phyloP scores from a whole-genome alignment of 2,797 vertebrate species.

The Emys orbicularis region DNA sequence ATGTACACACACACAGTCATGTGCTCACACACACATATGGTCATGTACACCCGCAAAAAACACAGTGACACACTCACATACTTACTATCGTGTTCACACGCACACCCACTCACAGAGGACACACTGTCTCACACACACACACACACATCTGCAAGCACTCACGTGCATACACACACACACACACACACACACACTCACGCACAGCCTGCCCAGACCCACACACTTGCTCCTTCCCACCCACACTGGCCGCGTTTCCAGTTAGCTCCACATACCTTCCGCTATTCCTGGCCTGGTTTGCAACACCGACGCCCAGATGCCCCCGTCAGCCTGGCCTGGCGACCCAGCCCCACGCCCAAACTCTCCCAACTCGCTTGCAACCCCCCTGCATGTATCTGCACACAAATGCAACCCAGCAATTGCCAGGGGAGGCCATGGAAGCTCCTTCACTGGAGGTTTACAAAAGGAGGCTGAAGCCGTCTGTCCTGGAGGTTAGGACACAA shows the following conservation, averaged over 20 bases:
- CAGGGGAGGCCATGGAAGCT: background rate
- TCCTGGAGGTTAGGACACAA: too few relatives aligned
- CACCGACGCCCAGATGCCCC: background rate
- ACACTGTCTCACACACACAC: background rate
- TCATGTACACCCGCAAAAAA: background rate
- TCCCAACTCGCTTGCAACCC: background rate
- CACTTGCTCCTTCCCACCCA: background rate
- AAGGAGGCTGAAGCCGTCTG: too few relatives aligned
- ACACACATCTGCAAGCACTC: background rate
- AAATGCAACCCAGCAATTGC: background rate
- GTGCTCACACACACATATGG: background rate
- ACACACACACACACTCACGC: background rate
- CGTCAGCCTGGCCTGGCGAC: background rate
- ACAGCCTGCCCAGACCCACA: background rate
- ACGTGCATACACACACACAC: background rate
- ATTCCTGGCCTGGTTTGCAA: background rate
- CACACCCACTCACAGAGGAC: background rate
- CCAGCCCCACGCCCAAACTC: background rate
- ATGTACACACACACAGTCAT: background rate
- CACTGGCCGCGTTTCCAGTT: background rate
- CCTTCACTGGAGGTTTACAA: too few relatives aligned
- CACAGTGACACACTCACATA: background rate
- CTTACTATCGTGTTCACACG: background rate
- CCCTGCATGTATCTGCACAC: background rate
- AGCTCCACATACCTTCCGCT: background rate